A percentile compares a stretch with the other conserved stretches of the same genome.
Evolutionary conservation across 2,113 vertebrate species (phyloP).

Genomic region (Labrus mixtus): DNA sequence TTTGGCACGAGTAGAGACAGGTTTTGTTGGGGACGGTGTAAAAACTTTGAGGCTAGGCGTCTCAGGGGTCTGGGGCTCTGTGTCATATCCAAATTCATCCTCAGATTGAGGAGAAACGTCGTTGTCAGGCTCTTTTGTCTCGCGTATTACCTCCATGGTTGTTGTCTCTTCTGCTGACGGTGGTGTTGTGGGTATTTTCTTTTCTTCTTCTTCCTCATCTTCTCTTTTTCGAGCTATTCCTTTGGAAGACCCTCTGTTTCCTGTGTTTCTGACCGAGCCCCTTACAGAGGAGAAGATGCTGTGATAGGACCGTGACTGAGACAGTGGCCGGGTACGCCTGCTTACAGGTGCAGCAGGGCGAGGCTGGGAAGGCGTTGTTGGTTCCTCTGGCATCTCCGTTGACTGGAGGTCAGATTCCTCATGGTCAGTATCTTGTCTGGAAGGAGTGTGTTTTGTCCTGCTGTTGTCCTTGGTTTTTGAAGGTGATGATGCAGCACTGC

Average conservation of each 20-base stretch:
- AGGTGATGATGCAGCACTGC: slow-evolving; percentile 67
- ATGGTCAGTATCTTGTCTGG: slow-evolving; percentile 66
- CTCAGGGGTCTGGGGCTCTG: slow-evolving; percentile 44
- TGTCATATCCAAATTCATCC: slow-evolving; percentile 39
- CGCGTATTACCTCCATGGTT: slow-evolving; percentile 45
- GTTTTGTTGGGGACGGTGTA: slow-evolving; percentile 67
- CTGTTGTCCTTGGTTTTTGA: slow-evolving; percentile 69
- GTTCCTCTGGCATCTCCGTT: slow-evolving; percentile 61
- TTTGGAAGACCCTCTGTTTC: slow-evolving; percentile 54
- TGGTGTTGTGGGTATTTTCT: slow-evolving; percentile 52
- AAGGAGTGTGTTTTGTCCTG: slow-evolving; percentile 63
- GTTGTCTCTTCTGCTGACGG: slow-evolving; percentile 57
- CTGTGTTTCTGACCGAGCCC: slow-evolving; percentile 71
- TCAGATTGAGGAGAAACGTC: slow-evolving; percentile 65
- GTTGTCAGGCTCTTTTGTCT: slow-evolving; percentile 68
- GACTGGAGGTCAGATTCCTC: slow-evolving; percentile 73
- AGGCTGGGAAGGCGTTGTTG: neutral
- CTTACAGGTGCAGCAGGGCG: slow-evolving; percentile 64
- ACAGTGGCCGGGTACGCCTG: slow-evolving; percentile 77
- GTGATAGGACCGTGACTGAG: slow-evolving; percentile 83
- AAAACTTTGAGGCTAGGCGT: slow-evolving; percentile 62
- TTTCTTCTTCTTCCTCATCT: slow-evolving; percentile 48
- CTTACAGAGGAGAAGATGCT: slow-evolving; percentile 83
- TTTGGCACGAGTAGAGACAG: neutral
- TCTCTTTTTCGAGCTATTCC: slow-evolving; percentile 54